Evolutionary conservation across 2,797 vertebrate species (phyloP), one percentile per base, ranked within the genome.

Genomic region (Cuniculus paca): DNA sequence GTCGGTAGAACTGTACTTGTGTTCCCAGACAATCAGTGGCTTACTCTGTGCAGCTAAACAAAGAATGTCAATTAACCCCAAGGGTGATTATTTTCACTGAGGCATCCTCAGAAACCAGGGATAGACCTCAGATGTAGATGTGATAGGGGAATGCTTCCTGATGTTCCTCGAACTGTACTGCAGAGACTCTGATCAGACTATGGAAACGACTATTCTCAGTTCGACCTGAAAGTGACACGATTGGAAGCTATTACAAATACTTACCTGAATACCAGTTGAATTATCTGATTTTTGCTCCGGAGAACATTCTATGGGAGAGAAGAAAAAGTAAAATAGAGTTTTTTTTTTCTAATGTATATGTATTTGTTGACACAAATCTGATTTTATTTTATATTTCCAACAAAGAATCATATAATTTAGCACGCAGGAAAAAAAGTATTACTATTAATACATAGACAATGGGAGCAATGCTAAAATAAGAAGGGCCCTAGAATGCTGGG

Each of bases 201-300:
- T 92, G 28, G 74, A 90, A 92, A 88, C 13, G 16, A 12, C 6
- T 82, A 36, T 60, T 42, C 50, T 68, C 19, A 80, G 10, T 5
- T 54, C 20, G 19, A 36, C 12, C 2, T 0, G n/a, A 60, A 0
- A 58, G 4, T 56, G 52, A 24, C 48, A 81, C 42, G 81, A 42
- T 19, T 68, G 81, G 12, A 86, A 14, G 1, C 22, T 82, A 70
- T 6, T 91, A 81, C 87, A 93, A 52, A 82, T 58, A 82, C 68
- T 96, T 96, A 98, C 95, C 95, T 97, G 48, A 92, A 96, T 3
- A 87, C 26, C 88, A 52, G 20, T 90, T 80, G 61, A 19, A 58
- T 68, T 58, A 5, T 91, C 84, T 90, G 34, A 36, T 9, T 20
- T 91, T 93, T 2, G 26, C 65, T 94, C 79, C 78, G 54, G 88